Conservation (phyloP, 64 coral and sea anemone genomes). For the Astreopora myriophthalma region DNA sequence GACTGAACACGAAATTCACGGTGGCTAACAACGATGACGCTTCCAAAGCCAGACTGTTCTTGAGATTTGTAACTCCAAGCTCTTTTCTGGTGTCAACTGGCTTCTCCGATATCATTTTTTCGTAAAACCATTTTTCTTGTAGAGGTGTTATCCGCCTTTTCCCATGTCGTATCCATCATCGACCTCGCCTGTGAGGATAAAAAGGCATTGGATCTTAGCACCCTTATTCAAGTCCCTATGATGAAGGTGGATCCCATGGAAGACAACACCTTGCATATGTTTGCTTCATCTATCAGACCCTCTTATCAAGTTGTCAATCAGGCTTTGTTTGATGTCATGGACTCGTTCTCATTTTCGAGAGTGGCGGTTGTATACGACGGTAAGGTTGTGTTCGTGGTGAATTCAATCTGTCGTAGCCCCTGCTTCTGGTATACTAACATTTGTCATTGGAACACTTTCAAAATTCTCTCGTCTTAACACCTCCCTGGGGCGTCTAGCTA, state of each 20-base stretch:
- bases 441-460: no score
- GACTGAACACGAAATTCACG: no score
- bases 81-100: neutral
- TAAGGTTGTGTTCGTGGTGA: neutral
- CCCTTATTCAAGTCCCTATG: conserved; percentile 37
- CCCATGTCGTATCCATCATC: conserved; percentile 23
- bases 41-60: no score
- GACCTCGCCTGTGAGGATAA: conserved; percentile 39
- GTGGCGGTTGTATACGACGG: conserved; percentile 63
- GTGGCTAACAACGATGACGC: no score
- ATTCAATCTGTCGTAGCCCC: no score
- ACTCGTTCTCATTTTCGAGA: conserved; percentile 49
- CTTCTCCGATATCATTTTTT: neutral
- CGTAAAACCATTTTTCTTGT: neutral
- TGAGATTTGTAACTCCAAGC: no score
- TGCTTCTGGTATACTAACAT: no score
- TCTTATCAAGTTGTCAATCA: conserved; percentile 38
- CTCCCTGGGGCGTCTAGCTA: no score
- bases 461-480: no score
- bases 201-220: conserved; percentile 15
- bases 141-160: conserved; percentile 15
- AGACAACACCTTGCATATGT: conserved; percentile 1
- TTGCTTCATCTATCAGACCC: conserved; percentile 36
- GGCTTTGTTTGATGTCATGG: conserved; percentile 59
- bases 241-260: conserved; percentile 10